Conservation (phyloP, 2,888 invertebrate species). For the Temnothorax rugatulus region DNA sequence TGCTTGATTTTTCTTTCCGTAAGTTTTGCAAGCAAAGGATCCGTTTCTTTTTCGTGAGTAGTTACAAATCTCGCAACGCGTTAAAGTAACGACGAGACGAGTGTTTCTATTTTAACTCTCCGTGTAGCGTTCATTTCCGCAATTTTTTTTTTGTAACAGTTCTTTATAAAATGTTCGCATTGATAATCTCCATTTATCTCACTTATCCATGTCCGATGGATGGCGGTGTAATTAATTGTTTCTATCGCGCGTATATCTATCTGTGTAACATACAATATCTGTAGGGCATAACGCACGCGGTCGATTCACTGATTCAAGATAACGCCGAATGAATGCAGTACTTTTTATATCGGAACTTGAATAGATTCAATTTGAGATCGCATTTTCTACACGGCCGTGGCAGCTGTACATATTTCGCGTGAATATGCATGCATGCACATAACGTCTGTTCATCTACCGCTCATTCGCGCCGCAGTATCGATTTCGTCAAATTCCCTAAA, state of each 20-base stretch:
- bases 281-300: background rate
- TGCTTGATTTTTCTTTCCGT: slow-evolving; percentile 23
- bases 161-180: slow-evolving; percentile 7
- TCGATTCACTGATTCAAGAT: slow-evolving; percentile 41
- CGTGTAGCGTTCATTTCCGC: slow-evolving; percentile 8
- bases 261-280: slow-evolving; percentile 20
- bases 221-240: slow-evolving; percentile 34
- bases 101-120: background rate
- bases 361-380: slow-evolving; percentile 53
- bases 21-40: slow-evolving; percentile 26
- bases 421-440: slow-evolving; percentile 46
- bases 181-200: slow-evolving; percentile 47
- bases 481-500: slow-evolving; percentile 46
- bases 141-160: slow-evolving; percentile 1
- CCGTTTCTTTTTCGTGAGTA: background rate
- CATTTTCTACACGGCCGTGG: slow-evolving; percentile 24
- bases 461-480: slow-evolving; percentile 45
- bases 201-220: slow-evolving; percentile 16
- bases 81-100: slow-evolving; percentile 15
- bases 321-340: slow-evolving; percentile 32
- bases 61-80: slow-evolving; percentile 23
- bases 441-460: slow-evolving; percentile 43
- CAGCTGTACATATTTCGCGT: slow-evolving; percentile 51
- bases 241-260: slow-evolving; percentile 15
- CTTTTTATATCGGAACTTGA: slow-evolving; percentile 41